These are phyloP conservation scores for Antechinus stuartii DNA, from an alignment of 2,113 vertebrate genomes.

Conservation along the genomic window DNA sequence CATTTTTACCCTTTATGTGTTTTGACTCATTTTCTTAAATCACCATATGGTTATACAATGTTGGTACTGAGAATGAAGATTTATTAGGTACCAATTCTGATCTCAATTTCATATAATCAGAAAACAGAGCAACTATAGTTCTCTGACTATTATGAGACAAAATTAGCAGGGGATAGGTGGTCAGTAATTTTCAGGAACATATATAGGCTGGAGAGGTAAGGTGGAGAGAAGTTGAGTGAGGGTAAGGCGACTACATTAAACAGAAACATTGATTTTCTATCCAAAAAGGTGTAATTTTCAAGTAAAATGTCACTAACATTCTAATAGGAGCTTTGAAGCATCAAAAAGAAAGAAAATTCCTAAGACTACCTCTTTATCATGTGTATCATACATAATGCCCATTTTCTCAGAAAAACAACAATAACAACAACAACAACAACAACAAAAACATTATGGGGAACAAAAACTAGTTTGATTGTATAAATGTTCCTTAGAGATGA, in stretches of 20 bases:
- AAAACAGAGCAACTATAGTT: slow-evolving; percentile 79
- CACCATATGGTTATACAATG: slow-evolving; percentile 64
- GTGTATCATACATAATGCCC: background rate
- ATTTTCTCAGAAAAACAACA: slow-evolving; percentile 52
- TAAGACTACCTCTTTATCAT: slow-evolving; percentile 7
- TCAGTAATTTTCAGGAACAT: slow-evolving; percentile 67
- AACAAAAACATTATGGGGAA: slow-evolving; percentile 44
- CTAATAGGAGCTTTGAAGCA: background rate
- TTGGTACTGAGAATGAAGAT: slow-evolving; percentile 75
- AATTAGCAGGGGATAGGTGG: slow-evolving; percentile 68
- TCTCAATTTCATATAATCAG: slow-evolving; percentile 80
- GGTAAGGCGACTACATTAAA: slow-evolving; percentile 46
- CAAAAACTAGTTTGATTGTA: slow-evolving; percentile 50
- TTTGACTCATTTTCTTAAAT: slow-evolving; percentile 79
- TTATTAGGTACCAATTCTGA: slow-evolving; percentile 83
- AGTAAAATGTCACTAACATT: slow-evolving; percentile 29
- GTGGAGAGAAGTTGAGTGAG: slow-evolving; percentile 56
- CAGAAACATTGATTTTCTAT: slow-evolving; percentile 52
- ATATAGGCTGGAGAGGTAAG: background rate
- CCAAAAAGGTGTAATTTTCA: slow-evolving; percentile 59
- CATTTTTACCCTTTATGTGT: slow-evolving; percentile 73
- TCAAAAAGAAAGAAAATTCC: slow-evolving; percentile 9
- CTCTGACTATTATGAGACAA: slow-evolving; percentile 71
- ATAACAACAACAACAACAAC: background rate
- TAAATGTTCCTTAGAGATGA: slow-evolving; percentile 33